Percentiles rank a stretch among this genome's conserved stretches.
These are phyloP conservation scores for Gonatopus flavifemur DNA, from an alignment of 1,140 invertebrate genomes.

Conservation along the genomic window DNA sequence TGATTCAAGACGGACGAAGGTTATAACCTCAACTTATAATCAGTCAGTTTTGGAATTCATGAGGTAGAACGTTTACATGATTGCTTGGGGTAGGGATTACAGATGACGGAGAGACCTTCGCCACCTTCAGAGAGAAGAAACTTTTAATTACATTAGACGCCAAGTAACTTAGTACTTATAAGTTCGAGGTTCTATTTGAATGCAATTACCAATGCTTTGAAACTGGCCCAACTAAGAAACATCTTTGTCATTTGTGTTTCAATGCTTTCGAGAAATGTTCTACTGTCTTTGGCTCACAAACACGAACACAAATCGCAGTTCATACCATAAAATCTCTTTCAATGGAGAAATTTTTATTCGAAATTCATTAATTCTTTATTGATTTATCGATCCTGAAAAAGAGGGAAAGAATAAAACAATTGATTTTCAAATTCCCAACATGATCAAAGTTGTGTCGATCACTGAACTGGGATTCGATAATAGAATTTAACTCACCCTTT, in stretches of 20 bases:
- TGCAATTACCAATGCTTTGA: conserved; percentile 42
- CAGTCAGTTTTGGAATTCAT: not conserved
- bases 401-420: too few species aligned
- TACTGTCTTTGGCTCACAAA: too few species aligned
- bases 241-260: too few species aligned
- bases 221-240: too few species aligned
- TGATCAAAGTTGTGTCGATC: too few species aligned
- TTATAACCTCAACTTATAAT: conserved; percentile 4
- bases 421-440: too few species aligned
- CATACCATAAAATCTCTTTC: too few species aligned
- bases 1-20: not conserved
- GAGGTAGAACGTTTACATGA: conserved; percentile 2
- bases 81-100: conserved; percentile 3
- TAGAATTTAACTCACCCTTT: conserved; percentile 43
- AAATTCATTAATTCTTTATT: too few species aligned
- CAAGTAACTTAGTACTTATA: conserved; percentile 39
- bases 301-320: too few species aligned
- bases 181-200: conserved; percentile 36
- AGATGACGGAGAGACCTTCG: conserved; percentile 15
- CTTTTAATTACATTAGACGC: conserved; percentile 38
- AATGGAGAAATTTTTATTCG: too few species aligned
- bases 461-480: conserved; percentile 38
- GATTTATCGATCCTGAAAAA: too few species aligned
- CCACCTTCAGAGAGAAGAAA: conserved; percentile 23
- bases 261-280: too few species aligned